A percentile compares a stretch with the other conserved stretches of the same genome.
These are phyloP conservation scores for Polydrusus pterygomalis DNA, from an alignment of 2,888 invertebrate species.

Conservation along the genomic window DNA sequence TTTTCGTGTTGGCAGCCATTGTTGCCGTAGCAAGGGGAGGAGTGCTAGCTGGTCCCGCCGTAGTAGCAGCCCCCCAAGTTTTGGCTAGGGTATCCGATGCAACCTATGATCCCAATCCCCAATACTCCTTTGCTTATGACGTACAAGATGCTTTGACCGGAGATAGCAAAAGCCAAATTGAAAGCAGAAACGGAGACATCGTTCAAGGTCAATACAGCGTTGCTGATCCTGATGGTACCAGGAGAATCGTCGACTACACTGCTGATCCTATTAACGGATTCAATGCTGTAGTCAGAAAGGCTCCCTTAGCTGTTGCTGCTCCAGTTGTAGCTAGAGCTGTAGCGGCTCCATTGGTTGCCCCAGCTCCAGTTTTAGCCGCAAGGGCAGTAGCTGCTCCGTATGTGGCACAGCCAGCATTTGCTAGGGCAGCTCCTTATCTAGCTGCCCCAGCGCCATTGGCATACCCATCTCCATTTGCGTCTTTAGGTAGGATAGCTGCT, in stretches of 20 bases:
- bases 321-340: constrained; percentile 65
- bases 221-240: constrained; percentile 79
- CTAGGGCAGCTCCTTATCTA: constrained; percentile 55
- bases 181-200: constrained; percentile 77
- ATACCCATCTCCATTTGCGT: constrained; percentile 45
- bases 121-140: constrained; percentile 81
- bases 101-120: constrained; percentile 78
- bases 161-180: constrained; percentile 75
- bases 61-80: constrained; percentile 68
- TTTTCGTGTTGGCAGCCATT: constrained; percentile 63
- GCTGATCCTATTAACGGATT: constrained; percentile 81
- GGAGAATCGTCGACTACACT: constrained; percentile 78
- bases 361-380: constrained; percentile 55
- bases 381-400: constrained; percentile 56
- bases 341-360: constrained; percentile 56
- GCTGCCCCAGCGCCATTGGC: constrained; percentile 53
- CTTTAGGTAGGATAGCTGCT: constrained; percentile 49
- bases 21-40: constrained; percentile 67
- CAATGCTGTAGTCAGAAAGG: constrained; percentile 80
- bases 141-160: constrained; percentile 81
- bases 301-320: constrained; percentile 72
- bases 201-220: constrained; percentile 80
- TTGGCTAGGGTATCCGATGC: constrained; percentile 70
- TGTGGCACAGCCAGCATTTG: constrained; percentile 58
- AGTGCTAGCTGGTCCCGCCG: constrained; percentile 65